Conservation (phyloP, 2,113 vertebrate genomes). For the Ivindomyrus marchei region DNA sequence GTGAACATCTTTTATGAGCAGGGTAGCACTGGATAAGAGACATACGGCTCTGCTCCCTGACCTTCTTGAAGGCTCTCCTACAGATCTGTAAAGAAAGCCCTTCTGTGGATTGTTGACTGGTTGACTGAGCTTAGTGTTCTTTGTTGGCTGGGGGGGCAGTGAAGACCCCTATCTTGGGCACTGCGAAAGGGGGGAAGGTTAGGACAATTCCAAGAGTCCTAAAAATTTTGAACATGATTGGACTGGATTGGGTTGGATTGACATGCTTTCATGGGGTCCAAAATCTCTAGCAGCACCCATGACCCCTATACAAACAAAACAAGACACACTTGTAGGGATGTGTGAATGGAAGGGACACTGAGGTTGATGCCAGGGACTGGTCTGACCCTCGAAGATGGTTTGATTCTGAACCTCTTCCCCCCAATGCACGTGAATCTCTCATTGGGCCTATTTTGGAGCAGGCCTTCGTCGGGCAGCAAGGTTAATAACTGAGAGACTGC, state of each 20-base stretch:
- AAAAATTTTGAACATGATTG: neutral
- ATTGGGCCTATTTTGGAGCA: constrained; percentile 44
- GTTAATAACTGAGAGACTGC: constrained; percentile 54
- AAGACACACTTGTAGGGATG: neutral
- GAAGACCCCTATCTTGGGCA: neutral
- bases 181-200: neutral
- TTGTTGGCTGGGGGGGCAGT: neutral
- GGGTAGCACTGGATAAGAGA: constrained; percentile 25
- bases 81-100: neutral
- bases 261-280: neutral
- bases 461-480: constrained; percentile 48
- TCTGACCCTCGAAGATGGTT: neutral
- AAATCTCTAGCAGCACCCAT: neutral
- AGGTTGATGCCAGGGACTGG: constrained; percentile 29
- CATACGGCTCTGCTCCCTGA: constrained; percentile 7
- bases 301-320: neutral
- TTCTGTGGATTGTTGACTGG: neutral
- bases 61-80: constrained; percentile 18
- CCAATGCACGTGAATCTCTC: constrained; percentile 16
- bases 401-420: neutral
- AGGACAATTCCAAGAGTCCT: neutral
- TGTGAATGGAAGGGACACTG: neutral
- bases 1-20: constrained; percentile 24
- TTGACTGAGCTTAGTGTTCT: neutral
- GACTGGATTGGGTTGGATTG: neutral